A percentile compares a stretch with the other conserved stretches of the same genome.
Conservation (phyloP, 1,140 invertebrate species). For the Lasaia peninsularis region DNA sequence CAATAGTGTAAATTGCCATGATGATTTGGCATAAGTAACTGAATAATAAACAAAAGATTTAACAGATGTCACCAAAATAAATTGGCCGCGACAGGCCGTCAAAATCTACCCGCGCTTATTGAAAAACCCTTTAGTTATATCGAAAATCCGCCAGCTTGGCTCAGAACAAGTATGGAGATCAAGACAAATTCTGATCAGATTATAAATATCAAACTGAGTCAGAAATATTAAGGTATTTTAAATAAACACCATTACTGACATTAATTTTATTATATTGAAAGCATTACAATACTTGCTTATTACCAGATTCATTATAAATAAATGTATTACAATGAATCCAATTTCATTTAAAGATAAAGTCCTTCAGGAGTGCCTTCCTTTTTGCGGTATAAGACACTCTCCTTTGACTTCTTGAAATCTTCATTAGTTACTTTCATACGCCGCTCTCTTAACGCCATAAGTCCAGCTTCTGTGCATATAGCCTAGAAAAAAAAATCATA, state of each 20-base stretch:
- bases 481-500: constrained; percentile 80
- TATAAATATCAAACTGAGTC: no score
- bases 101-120: no score
- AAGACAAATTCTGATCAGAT: no score
- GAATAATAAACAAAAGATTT: no score
- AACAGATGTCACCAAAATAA: no score
- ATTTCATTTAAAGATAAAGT: constrained; percentile 92
- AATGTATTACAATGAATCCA: neutral
- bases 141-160: no score
- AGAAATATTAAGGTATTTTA: neutral
- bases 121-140: no score
- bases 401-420: constrained; percentile 99
- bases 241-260: neutral
- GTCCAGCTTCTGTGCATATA: constrained; percentile 99
- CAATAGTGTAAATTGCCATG: no score
- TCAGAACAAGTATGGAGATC: no score
- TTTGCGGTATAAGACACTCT: constrained; percentile 99
- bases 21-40: no score
- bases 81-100: no score
- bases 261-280: constrained; percentile 7
- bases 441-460: constrained; percentile 97
- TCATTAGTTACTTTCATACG: constrained; percentile 99
- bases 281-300: constrained; percentile 7
- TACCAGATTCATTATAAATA: neutral
- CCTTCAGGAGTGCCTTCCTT: constrained; percentile 99